Evolutionary conservation across 2,888 invertebrate genomes (phyloP), one percentile per base, ranked within the genome.

Genomic region (Caenorhabditis afra): DNA sequence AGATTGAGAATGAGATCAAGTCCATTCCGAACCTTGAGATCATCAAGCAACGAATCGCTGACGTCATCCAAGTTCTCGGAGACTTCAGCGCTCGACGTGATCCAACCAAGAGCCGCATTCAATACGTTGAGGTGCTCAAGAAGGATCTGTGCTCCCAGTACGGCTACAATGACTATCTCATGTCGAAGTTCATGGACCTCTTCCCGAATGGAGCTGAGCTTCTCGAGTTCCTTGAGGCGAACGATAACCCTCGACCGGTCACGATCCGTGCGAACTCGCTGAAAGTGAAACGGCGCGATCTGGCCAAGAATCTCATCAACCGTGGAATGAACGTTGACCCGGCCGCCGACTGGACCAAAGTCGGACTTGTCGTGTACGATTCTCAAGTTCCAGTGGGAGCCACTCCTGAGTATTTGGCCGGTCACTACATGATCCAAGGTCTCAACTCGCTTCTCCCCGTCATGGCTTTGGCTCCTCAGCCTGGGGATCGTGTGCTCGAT

Each of bases 241-340:
- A 96, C 90, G 98, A 99, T 92, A 94, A 95, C 8, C 94, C 95
- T 73, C 93, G 99, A 75, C 99, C 99, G 0, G 92, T 98, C 35
- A 99, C 98, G 0, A 95, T 99, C 79, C 93, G 99, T 76, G 95
- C 97, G 0, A 99, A 99, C 90, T 96, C 95, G 66, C 92, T 99
- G 44, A 99, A 97, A 86, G 92, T 93, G 1, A 88, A 98, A 65
- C 76, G 85, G 84, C 85, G 88, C 23, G 89, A 88, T 53, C 76
- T 89, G 49, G 89, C 89, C 4, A 93, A 93, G 92, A 94, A 96
- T 14, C 92, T 99, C 49, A 99, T 99, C 67, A 95, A 95, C 90
- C 93, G 98, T 88, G 99, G 99, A 22, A 96, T 98, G 0, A 99
- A 99, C 92, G 93, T 99, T 81, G 98, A 99, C 92, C 97, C 98